Evolutionary conservation across 2,888 invertebrate genomes (phyloP).

Genomic region (Drosophila phalerata): DNA sequence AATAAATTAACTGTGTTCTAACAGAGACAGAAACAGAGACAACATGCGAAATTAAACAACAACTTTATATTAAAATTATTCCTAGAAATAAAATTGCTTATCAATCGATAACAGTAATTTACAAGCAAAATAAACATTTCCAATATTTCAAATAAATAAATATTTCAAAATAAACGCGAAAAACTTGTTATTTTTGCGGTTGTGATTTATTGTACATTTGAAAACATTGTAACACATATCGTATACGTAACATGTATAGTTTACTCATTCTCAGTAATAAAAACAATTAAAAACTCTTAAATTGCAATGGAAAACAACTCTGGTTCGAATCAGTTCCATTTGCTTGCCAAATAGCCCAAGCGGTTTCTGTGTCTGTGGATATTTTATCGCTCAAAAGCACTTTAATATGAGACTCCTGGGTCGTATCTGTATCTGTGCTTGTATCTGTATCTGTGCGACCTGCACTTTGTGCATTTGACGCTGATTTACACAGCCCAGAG

Average conservation of each 20-base stretch:
- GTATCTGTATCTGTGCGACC: constrained; percentile 39
- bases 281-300: constrained; percentile 50
- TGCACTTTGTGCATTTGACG: constrained; percentile 71
- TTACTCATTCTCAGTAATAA: not conserved
- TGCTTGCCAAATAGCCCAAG: constrained; percentile 52
- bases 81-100: not conserved
- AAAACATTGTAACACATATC: constrained; percentile 1
- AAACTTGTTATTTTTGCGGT: not conserved
- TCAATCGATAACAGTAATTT: not conserved
- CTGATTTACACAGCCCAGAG: constrained; percentile 67
- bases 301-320: not conserved
- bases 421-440: constrained; percentile 46
- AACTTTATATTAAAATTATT: not conserved
- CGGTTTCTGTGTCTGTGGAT: constrained; percentile 20
- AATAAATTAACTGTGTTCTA: constrained; percentile 64
- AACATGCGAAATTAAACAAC: not conserved
- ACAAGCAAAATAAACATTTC: not conserved
- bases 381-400: constrained; percentile 39
- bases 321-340: constrained; percentile 40
- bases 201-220: constrained; percentile 1
- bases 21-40: not conserved
- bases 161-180: too few species aligned
- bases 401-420: constrained; percentile 60
- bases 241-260: not conserved
- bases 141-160: not conserved